Base-by-base conservation (phyloP, 2,888 invertebrate species). In the Brenthis ino region DNA sequence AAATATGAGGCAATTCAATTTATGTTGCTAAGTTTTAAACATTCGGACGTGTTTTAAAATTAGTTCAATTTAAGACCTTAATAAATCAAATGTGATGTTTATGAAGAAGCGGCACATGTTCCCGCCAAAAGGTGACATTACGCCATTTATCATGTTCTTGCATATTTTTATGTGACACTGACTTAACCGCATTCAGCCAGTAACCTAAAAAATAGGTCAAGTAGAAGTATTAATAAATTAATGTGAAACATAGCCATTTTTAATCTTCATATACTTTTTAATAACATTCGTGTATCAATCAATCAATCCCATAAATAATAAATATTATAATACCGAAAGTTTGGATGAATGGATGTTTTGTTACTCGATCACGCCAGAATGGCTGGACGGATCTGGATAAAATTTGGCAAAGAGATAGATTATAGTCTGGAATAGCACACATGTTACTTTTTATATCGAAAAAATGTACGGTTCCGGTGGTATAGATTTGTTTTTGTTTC, bases 101-200 rank as follows among this genome's bases (percentile, higher is more conserved):
- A 64, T 58, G 50, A 65, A 68, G 54, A 64, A 54, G 50, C 58
- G 64, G 64, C 64, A 60, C 60, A 57, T 67, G 58, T 68, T 68
- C 37, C 58, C 64, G 64, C 64, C 64, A 68, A 58, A 55, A 68
- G 48, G 37, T 68, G 68, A 64, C 64, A 64, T 57, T 28, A 6
- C 64, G 48, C 54, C 58, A 68, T 65, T 57, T n/a, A 65, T 65
- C 65, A 65, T 37, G 37, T 53, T 43, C 54, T 28, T 53, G 20
- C 53, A 20, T 63, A 60, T 60, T 60, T 60, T 60, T 60, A 50
- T 50, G 37, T 47, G 67, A 50, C 55, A 55, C 61, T 50, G 67
- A 55, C 50, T 48, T 60, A 50, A 61, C 55, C 48, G 28, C 48
- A 67, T 67, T 56, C 60, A 56, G 50, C 61, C 55, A 13, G 16